These are phyloP conservation scores for Allobates femoralis DNA, from an alignment of 2,797 vertebrate species.

Conservation along the genomic window DNA sequence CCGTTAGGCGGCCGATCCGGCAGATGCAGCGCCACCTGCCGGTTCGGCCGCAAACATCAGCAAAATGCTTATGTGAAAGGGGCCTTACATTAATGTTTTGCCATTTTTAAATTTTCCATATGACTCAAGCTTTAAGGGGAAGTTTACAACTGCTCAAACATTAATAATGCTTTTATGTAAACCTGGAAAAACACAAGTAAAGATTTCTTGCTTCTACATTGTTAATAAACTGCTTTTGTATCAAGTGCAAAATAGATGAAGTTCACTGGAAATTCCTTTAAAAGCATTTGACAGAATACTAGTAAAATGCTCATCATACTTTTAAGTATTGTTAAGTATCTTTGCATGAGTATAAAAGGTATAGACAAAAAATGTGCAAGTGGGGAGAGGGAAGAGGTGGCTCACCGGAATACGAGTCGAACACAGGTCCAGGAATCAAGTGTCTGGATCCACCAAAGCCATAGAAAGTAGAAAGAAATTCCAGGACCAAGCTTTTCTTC, in stretches of 20 bases:
- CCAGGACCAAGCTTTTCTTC: no score
- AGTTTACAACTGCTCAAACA: slow-evolving; percentile 31
- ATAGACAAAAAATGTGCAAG: no score
- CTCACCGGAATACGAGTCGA: no score
- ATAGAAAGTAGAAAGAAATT: no score
- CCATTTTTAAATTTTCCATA: neutral
- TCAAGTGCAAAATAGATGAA: slow-evolving; percentile 29
- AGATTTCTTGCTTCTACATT: slow-evolving; percentile 23
- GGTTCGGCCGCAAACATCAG: no score
- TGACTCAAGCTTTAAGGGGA: neutral
- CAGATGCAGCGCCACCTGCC: no score
- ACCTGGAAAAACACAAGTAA: slow-evolving; percentile 19
- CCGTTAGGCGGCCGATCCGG: no score
- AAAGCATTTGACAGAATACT: neutral
- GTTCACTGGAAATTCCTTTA: neutral
- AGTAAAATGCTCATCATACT: neutral
- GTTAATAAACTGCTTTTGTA: slow-evolving; percentile 21
- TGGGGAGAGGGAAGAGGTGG: no score
- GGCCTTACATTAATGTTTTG: slow-evolving; percentile 17
- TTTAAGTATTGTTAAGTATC: neutral
- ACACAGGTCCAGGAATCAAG: no score
- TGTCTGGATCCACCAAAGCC: no score
- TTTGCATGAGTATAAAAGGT: neutral
- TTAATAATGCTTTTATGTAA: slow-evolving; percentile 28
- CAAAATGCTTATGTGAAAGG: no score